Percentiles rank a stretch among this genome's conserved stretches.
These are phyloP conservation scores for Agelas oroides DNA, from an alignment of 37 sponge, comb jelly and placozoan genomes.

Conservation along the genomic window DNA sequence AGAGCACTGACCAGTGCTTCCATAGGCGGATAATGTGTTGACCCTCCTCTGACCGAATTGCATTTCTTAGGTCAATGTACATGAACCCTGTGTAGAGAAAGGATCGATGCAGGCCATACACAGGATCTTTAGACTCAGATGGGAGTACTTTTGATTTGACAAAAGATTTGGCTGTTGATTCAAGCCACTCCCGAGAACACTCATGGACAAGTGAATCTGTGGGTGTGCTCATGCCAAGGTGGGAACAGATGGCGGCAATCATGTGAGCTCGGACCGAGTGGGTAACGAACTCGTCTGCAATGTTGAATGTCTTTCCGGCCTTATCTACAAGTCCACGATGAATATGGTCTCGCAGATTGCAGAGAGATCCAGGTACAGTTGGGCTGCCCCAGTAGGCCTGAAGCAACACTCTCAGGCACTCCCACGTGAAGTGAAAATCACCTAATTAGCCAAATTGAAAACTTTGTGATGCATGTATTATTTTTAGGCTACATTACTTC, in stretches of 20 bases:
- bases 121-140: background rate
- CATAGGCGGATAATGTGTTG: background rate
- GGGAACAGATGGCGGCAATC: background rate
- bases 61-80: background rate
- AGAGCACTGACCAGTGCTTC: background rate
- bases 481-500: no score
- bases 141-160: background rate
- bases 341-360: background rate
- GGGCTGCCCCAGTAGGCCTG: background rate
- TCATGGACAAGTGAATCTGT: background rate
- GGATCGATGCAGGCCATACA: background rate
- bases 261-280: no score
- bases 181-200: slow-evolving; percentile 4
- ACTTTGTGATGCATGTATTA: no score
- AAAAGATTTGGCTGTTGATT: background rate
- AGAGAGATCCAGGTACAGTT: background rate
- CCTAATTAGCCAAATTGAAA: no score
- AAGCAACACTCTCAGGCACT: no score
- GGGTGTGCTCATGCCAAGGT: background rate
- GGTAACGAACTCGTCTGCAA: no score
- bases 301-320: background rate
- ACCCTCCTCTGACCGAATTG: slow-evolving; percentile 10
- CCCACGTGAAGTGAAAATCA: no score
- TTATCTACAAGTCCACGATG: background rate
- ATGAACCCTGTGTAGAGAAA: slow-evolving; percentile 5